Conservation (phyloP, 2,113 vertebrate genomes). For the Monopterus albus region DNA sequence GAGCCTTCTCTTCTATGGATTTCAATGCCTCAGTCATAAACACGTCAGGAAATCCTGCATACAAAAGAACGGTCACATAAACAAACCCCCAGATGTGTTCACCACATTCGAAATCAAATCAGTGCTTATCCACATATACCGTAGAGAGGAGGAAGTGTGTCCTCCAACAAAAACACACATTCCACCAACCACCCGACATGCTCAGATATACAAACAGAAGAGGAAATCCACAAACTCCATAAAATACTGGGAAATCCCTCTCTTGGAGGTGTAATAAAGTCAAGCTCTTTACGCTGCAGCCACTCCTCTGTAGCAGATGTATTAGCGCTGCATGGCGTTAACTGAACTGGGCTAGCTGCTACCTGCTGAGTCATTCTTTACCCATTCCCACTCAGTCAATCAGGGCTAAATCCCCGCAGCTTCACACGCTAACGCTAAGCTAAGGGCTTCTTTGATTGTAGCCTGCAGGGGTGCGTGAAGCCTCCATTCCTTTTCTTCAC, state of each 20-base stretch:
- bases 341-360: conserved; percentile 52
- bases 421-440: conserved; percentile 64
- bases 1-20: conserved; percentile 23
- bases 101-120: conserved; percentile 55
- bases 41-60: conserved; percentile 40
- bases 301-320: conserved; percentile 39
- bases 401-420: conserved; percentile 64
- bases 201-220: conserved; percentile 36
- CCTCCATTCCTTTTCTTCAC: conserved; percentile 49
- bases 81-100: conserved; percentile 56
- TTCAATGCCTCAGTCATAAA: conserved; percentile 53
- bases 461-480: conserved; percentile 66
- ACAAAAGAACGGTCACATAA: conserved; percentile 39
- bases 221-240: conserved; percentile 56
- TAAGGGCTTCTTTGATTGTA: conserved; percentile 70
- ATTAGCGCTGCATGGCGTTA: conserved; percentile 58
- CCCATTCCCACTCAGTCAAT: conserved; percentile 62
- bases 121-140: conserved; percentile 26
- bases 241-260: conserved; percentile 51
- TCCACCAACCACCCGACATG: conserved; percentile 20
- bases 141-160: conserved; percentile 29
- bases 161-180: conserved; percentile 59
- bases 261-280: conserved; percentile 56
- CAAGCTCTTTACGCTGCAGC: conserved; percentile 36
- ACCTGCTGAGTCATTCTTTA: conserved; percentile 74